These are phyloP conservation scores for Falcaria lacertinaria DNA, from an alignment of 2,888 invertebrate species.

Conservation along the genomic window DNA sequence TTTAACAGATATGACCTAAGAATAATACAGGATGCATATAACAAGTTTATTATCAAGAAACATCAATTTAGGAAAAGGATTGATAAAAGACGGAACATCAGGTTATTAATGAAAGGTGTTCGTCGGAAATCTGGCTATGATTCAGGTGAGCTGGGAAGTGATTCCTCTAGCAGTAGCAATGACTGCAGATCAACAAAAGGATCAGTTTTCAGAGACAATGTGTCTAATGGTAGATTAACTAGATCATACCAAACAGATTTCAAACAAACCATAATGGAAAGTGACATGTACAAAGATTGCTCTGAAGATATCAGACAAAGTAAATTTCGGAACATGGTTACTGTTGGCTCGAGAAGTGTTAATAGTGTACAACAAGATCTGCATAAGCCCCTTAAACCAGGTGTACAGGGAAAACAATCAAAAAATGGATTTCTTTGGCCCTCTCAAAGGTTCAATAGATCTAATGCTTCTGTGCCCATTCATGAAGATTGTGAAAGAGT, in stretches of 20 bases:
- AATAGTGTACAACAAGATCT: slow-evolving; percentile 4
- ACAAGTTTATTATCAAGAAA: slow-evolving; percentile 40
- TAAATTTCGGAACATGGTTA: slow-evolving; percentile 31
- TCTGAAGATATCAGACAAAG: slow-evolving; percentile 36
- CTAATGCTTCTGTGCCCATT: slow-evolving; percentile 31
- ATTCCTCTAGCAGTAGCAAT: slow-evolving; percentile 60
- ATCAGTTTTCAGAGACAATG: slow-evolving; percentile 27
- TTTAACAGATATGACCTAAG: slow-evolving; percentile 47
- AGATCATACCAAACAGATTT: slow-evolving; percentile 31
- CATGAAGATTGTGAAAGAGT: slow-evolving; percentile 22
- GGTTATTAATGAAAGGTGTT: slow-evolving; percentile 34
- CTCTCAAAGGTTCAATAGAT: slow-evolving; percentile 53
- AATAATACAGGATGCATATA: slow-evolving; percentile 45
- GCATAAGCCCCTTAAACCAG: slow-evolving; percentile 6
- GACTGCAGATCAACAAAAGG: slow-evolving; percentile 45
- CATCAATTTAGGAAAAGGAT: slow-evolving; percentile 33
- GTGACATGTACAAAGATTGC: slow-evolving; percentile 33
- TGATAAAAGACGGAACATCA: slow-evolving; percentile 44
- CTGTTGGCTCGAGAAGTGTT: slow-evolving; percentile 13
- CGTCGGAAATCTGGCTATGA: slow-evolving; percentile 43
- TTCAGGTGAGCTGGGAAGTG: slow-evolving; percentile 56
- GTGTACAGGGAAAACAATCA: slow-evolving; percentile 45
- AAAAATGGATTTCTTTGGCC: slow-evolving; percentile 44
- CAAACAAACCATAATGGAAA: slow-evolving; percentile 29
- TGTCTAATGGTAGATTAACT: slow-evolving; percentile 34